Evolutionary conservation across 2,888 invertebrate genomes (phyloP).

Genomic region (Carpatolechia fugitivella): DNA sequence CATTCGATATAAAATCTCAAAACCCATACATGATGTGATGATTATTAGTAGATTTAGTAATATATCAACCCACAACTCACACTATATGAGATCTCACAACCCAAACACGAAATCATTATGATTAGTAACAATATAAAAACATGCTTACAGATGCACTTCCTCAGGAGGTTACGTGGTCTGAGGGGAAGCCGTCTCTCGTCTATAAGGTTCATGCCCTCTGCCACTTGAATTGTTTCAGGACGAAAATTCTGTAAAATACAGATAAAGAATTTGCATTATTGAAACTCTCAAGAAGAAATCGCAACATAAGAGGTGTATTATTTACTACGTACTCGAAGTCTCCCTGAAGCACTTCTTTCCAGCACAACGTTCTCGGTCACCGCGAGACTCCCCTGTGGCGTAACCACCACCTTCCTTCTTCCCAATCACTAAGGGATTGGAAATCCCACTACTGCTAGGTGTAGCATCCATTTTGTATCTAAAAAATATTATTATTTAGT

Average conservation of each 20-base stretch:
- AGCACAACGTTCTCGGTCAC: neutral
- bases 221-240: neutral
- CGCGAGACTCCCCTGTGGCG: neutral
- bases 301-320: neutral
- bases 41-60: too few species aligned
- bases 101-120: too few species aligned
- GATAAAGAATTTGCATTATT: neutral
- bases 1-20: too few species aligned
- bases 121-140: too few species aligned
- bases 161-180: too few species aligned
- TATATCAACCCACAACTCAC: too few species aligned
- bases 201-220: neutral
- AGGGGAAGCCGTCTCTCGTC: too few species aligned
- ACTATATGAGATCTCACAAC: too few species aligned
- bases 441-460: neutral
- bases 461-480: neutral
- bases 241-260: neutral
- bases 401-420: neutral
- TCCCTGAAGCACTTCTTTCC: neutral
- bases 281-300: neutral
- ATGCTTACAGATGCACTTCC: too few species aligned
- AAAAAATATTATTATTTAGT: neutral
- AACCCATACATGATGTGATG: too few species aligned
- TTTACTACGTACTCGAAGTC: neutral
- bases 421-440: neutral